These are phyloP conservation scores for Hemibagrus guttatus DNA, from an alignment of 2,797 vertebrate genomes.

Conservation along the genomic window DNA sequence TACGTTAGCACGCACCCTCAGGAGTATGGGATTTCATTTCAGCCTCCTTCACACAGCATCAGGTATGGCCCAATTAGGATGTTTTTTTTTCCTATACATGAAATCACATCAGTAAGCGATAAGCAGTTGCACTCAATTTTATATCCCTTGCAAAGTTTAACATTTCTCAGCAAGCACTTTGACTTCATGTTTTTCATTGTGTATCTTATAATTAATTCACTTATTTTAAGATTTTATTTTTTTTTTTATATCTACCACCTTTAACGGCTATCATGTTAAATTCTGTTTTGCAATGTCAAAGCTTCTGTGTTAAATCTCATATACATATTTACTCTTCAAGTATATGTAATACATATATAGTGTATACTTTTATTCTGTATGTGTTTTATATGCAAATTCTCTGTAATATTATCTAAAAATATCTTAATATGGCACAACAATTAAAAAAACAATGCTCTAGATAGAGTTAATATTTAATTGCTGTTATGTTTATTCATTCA, in stretches of 20 bases:
- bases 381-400: not conserved
- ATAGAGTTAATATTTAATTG: not conserved
- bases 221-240: not conserved
- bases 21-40: constrained; percentile 76
- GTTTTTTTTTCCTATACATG: constrained; percentile 55
- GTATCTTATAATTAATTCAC: not conserved
- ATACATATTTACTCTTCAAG: not conserved
- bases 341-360: not conserved
- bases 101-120: constrained; percentile 68
- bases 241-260: not conserved
- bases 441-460: not conserved
- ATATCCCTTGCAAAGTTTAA: constrained; percentile 51
- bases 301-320: not conserved
- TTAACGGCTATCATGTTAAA: not conserved
- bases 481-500: not conserved
- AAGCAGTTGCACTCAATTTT: constrained; percentile 60
- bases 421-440: not conserved
- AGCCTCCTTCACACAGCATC: constrained; percentile 67
- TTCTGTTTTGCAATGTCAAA: not conserved
- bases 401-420: not conserved
- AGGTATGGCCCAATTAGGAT: constrained; percentile 81
- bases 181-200: not conserved
- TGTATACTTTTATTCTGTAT: not conserved
- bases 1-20: constrained; percentile 79
- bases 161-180: constrained; percentile 48